These are phyloP conservation scores for Euthynnus affinis DNA, from an alignment of 2,797 vertebrate genomes.

Conservation along the genomic window DNA sequence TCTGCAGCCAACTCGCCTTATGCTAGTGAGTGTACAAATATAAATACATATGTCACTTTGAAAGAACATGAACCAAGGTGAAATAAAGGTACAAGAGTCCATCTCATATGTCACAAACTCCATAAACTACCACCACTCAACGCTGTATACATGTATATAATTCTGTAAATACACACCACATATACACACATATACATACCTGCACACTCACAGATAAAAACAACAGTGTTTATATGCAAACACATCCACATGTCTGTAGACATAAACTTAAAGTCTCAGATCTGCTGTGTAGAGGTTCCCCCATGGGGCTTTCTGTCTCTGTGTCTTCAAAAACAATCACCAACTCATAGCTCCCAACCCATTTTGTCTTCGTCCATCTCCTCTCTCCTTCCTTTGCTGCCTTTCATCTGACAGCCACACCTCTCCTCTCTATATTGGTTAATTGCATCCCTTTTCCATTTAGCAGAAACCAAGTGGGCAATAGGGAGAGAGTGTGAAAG, in stretches of 20 bases:
- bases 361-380: constrained; percentile 54
- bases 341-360: constrained; percentile 28
- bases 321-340: constrained; percentile 69
- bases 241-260: constrained; percentile 4
- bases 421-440: constrained; percentile 67
- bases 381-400: constrained; percentile 44
- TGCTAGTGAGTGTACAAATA: constrained; percentile 92
- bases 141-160: not conserved
- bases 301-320: constrained; percentile 64
- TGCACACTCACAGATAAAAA: constrained; percentile 9
- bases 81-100: too few relatives aligned
- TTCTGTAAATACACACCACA: too few relatives aligned
- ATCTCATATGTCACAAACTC: too few relatives aligned
- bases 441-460: constrained; percentile 74
- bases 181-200: constrained; percentile 28
- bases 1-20: constrained; percentile 99
- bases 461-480: constrained; percentile 49
- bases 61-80: too few relatives aligned
- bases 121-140: not conserved
- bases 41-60: too few relatives aligned
- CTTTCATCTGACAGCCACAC: constrained; percentile 74
- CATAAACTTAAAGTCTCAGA: constrained; percentile 53
- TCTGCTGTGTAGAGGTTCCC: constrained; percentile 60
- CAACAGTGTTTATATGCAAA: not conserved
- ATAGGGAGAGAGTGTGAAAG: constrained; percentile 5